Percentiles rank a stretch among this genome's conserved stretches.
Evolutionary conservation across 2,113 vertebrate genomes (phyloP).

Genomic region (Euleptes europaea): DNA sequence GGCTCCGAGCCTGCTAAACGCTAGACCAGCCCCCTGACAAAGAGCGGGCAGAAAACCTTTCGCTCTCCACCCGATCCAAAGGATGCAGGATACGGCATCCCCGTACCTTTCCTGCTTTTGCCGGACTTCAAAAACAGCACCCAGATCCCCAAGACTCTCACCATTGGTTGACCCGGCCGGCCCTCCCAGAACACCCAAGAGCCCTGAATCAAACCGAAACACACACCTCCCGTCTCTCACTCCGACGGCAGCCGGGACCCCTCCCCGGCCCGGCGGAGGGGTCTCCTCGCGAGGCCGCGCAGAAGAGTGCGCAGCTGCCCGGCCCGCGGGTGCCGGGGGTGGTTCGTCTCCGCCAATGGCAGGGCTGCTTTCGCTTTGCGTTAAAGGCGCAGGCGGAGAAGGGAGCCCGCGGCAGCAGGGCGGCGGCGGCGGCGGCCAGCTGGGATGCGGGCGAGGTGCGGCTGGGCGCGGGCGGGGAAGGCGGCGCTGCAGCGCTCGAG

Average conservation of each 20-base stretch:
- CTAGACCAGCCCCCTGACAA: too few species aligned
- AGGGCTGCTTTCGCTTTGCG: conserved; percentile 9
- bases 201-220: background rate
- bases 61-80: background rate
- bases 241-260: background rate
- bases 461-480: too few species aligned
- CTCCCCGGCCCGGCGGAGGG: too few species aligned
- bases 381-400: background rate
- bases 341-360: background rate
- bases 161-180: too few species aligned
- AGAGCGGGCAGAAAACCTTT: too few species aligned
- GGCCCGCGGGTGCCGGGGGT: background rate
- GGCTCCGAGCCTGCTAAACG: background rate
- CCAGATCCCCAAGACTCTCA: background rate
- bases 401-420: too few species aligned
- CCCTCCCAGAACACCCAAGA: too few species aligned
- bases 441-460: fast-evolving
- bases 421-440: background rate
- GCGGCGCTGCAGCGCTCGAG: too few species aligned
- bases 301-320: background rate
- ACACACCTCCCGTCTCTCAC: too few species aligned
- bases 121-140: background rate
- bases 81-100: background rate
- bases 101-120: background rate
- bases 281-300: background rate